Conservation (phyloP, 2,888 invertebrate genomes). For the Chrysolina americana region DNA sequence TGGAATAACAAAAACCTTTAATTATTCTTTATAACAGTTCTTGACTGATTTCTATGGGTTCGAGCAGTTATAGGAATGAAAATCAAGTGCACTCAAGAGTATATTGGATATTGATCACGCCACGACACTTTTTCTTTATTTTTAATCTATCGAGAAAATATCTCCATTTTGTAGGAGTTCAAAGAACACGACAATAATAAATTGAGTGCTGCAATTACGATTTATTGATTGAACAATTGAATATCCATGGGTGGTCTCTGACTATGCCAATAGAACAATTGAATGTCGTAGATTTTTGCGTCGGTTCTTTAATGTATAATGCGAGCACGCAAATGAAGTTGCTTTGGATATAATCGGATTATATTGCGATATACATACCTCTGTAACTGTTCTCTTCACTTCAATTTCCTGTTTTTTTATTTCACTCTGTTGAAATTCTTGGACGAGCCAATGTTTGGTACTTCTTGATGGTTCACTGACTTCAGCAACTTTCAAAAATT, state of each 20-base stretch:
- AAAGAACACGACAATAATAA: slow-evolving; percentile 38
- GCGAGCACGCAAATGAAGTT: not conserved
- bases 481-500: too few species aligned
- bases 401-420: too few species aligned
- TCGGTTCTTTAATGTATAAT: not conserved
- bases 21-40: too few species aligned
- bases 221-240: slow-evolving; percentile 49
- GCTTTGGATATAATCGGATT: not conserved
- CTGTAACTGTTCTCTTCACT: too few species aligned
- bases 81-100: too few species aligned
- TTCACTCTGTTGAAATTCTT: too few species aligned
- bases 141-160: slow-evolving; percentile 18
- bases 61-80: too few species aligned
- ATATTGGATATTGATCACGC: not conserved
- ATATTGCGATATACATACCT: not conserved
- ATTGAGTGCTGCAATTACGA: slow-evolving; percentile 43
- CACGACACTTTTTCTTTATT: slow-evolving; percentile 14
- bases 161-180: slow-evolving; percentile 34
- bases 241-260: slow-evolving; percentile 47
- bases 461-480: too few species aligned
- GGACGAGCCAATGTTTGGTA: too few species aligned
- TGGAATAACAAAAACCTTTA: too few species aligned
- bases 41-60: too few species aligned
- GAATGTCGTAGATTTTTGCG: slow-evolving; percentile 44
- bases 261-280: slow-evolving; percentile 48